These are phyloP conservation scores for Hepsetus odoe DNA, from an alignment of 2,113 vertebrate genomes.

Conservation along the genomic window DNA sequence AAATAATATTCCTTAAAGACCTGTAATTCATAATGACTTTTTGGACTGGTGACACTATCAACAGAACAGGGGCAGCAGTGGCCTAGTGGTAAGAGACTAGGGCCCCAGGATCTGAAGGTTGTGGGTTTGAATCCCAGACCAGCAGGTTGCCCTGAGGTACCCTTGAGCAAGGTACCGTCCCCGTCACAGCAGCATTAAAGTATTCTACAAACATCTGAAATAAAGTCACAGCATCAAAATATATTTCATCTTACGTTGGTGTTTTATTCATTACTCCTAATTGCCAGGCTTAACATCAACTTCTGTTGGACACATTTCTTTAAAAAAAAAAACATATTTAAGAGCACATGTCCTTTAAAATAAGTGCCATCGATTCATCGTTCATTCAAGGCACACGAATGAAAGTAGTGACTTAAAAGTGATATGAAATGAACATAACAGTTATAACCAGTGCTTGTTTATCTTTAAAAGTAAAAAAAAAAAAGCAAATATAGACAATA, in stretches of 20 bases:
- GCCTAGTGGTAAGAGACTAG: not conserved
- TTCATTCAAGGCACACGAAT: not conserved
- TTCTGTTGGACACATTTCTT: no score
- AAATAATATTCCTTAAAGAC: constrained; percentile 5
- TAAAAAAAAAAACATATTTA: not conserved
- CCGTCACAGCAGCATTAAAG: no score
- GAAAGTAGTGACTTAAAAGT: not conserved
- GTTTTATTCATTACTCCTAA: not conserved
- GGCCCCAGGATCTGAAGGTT: no score
- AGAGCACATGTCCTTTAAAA: not conserved
- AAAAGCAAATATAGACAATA: not conserved
- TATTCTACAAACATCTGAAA: no score
- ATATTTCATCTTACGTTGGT: no score
- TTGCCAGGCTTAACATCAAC: no score
- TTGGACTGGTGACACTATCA: not conserved
- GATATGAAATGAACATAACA: not conserved
- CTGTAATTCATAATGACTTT: not conserved
- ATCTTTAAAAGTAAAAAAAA: no score
- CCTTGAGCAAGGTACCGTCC: no score
- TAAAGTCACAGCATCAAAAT: no score
- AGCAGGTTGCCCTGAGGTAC: no score
- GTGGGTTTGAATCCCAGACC: no score
- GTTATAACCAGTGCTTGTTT: not conserved
- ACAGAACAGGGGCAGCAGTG: not conserved
- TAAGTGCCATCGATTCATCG: not conserved